A percentile compares a stretch with the other conserved stretches of the same genome.
phyloP scores from a whole-genome alignment of 2,797 vertebrate genomes.

The Ambastaia sidthimunki region DNA sequence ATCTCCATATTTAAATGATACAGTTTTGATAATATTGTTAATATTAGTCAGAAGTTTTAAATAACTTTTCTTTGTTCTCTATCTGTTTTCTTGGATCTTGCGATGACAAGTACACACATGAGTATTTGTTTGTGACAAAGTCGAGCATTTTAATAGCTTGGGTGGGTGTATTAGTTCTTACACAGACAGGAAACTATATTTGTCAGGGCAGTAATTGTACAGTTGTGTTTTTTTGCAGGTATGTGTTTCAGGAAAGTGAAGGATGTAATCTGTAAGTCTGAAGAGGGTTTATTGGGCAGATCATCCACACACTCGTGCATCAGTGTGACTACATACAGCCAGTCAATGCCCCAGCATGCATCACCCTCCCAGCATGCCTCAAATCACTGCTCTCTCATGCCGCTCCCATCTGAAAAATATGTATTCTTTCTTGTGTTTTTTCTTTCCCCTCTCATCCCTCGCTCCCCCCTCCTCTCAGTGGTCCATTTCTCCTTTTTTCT shows the following conservation, averaged over 20 bases:
- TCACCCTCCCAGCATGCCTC: conserved; percentile 66
- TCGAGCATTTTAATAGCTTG: conserved; percentile 14
- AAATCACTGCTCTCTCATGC: conserved; percentile 73
- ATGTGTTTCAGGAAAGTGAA: conserved; percentile 38
- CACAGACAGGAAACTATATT: conserved; percentile 39
- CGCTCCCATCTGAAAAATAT: conserved; percentile 66
- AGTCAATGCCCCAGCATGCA: conserved; percentile 77
- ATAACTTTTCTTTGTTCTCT: not conserved
- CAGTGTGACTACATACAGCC: conserved; percentile 92
- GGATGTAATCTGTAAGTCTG: conserved; percentile 41
- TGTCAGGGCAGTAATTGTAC: conserved; percentile 53
- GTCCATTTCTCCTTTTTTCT: conserved; percentile 67
- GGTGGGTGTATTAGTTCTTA: conserved; percentile 12
- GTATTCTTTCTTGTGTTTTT: conserved; percentile 75
- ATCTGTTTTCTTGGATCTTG: not conserved
- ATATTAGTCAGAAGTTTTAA: not conserved
- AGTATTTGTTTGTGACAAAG: not conserved
- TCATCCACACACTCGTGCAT: conserved; percentile 78
- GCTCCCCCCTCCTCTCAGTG: conserved; percentile 63
- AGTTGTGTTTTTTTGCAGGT: conserved; percentile 61
- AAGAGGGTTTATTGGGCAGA: conserved; percentile 85
- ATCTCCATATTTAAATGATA: no score
- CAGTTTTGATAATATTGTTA: conserved; percentile 1
- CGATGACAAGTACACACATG: not conserved
- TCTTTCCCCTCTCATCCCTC: conserved; percentile 56